Evolutionary conservation across 2,113 vertebrate genomes (phyloP).

Genomic region (Alectura lathami): DNA sequence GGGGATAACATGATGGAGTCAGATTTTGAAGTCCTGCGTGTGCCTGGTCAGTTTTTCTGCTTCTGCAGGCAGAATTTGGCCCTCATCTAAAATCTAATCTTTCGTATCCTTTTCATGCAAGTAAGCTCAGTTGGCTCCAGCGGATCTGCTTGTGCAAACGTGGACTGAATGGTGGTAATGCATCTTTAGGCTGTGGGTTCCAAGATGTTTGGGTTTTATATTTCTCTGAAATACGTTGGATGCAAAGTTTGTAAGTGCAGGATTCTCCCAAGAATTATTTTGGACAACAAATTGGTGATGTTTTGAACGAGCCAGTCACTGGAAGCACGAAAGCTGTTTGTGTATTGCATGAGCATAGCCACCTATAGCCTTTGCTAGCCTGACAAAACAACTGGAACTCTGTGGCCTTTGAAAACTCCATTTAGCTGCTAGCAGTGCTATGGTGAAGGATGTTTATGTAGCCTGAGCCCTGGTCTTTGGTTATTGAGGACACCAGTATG

Average conservation of each 20-base stretch:
- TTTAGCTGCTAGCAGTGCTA: not conserved
- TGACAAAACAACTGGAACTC: not conserved
- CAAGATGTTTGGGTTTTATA: not conserved
- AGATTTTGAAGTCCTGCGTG: not conserved
- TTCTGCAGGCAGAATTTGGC: not conserved
- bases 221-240: not conserved
- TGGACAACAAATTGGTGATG: fast-evolving
- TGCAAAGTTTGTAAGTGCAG: not conserved
- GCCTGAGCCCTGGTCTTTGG: not conserved
- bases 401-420: fast-evolving
- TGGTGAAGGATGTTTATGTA: not conserved
- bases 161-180: not conserved
- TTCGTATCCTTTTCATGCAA: not conserved
- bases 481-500: not conserved
- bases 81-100: not conserved
- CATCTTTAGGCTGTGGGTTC: not conserved
- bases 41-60: not conserved
- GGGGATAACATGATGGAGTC: not conserved
- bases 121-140: not conserved
- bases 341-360: not conserved
- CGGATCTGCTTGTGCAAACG: not conserved
- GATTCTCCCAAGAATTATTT: not conserved
- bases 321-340: not conserved
- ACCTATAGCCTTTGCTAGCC: not conserved
- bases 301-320: not conserved